Percentiles rank a stretch among this genome's conserved stretches.
Evolutionary conservation across 2,113 vertebrate genomes (phyloP).

Genomic region (Solea solea): DNA sequence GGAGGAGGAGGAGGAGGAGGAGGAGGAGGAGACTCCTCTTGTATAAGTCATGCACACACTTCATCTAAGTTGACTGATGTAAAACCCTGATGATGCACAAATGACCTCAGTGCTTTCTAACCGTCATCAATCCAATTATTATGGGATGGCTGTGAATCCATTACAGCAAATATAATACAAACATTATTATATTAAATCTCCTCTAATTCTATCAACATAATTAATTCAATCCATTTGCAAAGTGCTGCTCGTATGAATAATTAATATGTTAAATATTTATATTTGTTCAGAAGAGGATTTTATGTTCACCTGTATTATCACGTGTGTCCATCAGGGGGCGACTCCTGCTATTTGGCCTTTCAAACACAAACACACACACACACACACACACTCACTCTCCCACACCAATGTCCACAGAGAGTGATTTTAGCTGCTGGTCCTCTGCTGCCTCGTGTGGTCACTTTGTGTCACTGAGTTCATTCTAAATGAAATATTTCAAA

Average conservation of each 20-base stretch:
- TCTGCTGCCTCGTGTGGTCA: too few relatives aligned
- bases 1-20: too few relatives aligned
- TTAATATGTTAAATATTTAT: constrained; percentile 81
- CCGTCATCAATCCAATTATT: constrained; percentile 79
- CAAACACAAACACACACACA: too few relatives aligned
- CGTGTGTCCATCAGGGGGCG: too few relatives aligned
- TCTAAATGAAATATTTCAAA: too few relatives aligned
- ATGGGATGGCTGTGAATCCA: constrained; percentile 75
- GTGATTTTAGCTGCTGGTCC: too few relatives aligned
- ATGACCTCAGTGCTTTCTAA: constrained; percentile 60
- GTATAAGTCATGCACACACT: constrained; percentile 32
- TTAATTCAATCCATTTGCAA: constrained; percentile 77
- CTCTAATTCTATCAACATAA: constrained; percentile 80
- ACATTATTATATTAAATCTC: constrained; percentile 80
- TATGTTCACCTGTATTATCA: too few relatives aligned
- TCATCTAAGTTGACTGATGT: constrained; percentile 41
- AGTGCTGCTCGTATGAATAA: constrained; percentile 75
- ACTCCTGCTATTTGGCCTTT: too few relatives aligned
- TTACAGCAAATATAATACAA: constrained; percentile 76
- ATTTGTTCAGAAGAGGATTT: constrained; percentile 45
- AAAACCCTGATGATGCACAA: constrained; percentile 54
- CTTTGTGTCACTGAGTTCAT: too few relatives aligned
- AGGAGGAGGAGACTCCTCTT: constrained; percentile 10
- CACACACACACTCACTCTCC: too few relatives aligned
- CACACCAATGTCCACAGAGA: too few relatives aligned